Conservation (phyloP, 2,797 vertebrate species). For the Gambusia yucatana region DNA sequence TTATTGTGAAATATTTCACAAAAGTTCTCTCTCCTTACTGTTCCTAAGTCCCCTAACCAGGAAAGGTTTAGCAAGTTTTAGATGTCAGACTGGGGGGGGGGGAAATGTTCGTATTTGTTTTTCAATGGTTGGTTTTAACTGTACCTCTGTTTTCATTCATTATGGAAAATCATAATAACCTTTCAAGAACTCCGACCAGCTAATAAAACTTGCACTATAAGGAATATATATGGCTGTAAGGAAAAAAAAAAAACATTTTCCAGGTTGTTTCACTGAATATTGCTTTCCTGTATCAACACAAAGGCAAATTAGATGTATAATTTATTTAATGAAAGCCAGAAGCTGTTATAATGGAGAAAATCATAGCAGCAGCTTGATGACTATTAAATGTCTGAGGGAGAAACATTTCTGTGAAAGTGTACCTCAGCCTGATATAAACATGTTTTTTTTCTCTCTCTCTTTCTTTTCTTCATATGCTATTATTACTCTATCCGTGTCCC, state of each 20-base stretch:
- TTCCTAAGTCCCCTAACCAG: neutral
- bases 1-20: neutral
- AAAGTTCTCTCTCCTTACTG: neutral
- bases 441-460: neutral
- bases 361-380: neutral
- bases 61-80: neutral
- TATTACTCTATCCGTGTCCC: neutral
- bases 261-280: neutral
- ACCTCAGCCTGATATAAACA: neutral
- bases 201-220: neutral
- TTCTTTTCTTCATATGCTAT: neutral
- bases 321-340: constrained; percentile 3
- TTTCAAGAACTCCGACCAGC: neutral
- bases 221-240: neutral
- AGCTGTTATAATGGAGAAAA: neutral
- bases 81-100: neutral
- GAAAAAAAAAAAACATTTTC: neutral
- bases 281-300: neutral
- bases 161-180: constrained; percentile 3
- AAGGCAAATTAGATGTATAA: constrained; percentile 10
- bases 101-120: neutral
- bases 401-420: constrained; percentile 4
- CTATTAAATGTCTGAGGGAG: neutral
- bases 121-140: neutral
- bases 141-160: neutral